Evolutionary conservation across 2,113 vertebrate species (phyloP), one percentile per base, ranked within the genome.

Genomic region (Corydoras sp.): DNA sequence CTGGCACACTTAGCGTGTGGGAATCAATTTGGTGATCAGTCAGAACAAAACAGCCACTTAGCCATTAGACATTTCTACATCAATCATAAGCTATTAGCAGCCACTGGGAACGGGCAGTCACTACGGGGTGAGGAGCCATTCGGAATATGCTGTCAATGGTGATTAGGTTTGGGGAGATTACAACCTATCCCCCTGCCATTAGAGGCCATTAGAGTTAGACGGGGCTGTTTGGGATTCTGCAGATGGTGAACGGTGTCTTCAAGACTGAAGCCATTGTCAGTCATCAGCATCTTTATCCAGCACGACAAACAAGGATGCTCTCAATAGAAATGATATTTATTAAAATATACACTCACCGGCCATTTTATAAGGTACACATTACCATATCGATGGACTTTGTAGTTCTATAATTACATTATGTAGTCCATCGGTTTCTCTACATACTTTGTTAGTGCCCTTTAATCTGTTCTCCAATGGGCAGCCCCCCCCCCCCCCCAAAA

Each of bases 121-220:
- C 50, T 68, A 35, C 10, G 72, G 58, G 15, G 61, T 15, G 43
- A 55, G 32, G 58, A 62, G 72, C 51, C 72, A 24, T 48, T 55
- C 68, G 59, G 65, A 74, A 30, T 74, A 62, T 49, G 31, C 65
- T 62, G 65, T 62, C 65, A 62, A 30, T 62, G 72, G 58, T 62
- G 64, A 74, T 68, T 74, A 74, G 59, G 65, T 68, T 74, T 62
- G 59, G 51, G 32, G 50, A 74, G 51, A 74, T 62, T 74, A 73
- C 72, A 48, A 56, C 72, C 55, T 68, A 68, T 74, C 65, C 59
- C 51, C 56, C 30, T 56, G 72, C 72, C 48, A 68, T 62, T 74
- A 74, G 32, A 50, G 18, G 18, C 58, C 65, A 68, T 68, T 74
- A 74, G 72, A 53, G 63, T 31, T 66, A 29, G 56, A 66, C 55